phyloP scores from a whole-genome alignment of 1,140 invertebrate genomes.

The Heliconius hermathena region DNA sequence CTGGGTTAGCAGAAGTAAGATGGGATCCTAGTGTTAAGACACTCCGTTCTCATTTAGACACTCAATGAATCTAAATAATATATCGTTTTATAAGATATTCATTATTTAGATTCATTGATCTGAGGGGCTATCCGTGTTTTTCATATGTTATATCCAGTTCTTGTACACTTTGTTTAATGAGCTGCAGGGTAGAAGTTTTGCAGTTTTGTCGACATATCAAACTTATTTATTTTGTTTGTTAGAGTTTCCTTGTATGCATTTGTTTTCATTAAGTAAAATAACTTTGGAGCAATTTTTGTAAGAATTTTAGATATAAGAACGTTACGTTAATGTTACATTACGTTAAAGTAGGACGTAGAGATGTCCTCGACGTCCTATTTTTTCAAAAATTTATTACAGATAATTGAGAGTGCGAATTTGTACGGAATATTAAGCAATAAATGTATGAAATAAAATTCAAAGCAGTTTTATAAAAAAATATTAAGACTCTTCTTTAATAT shows the following conservation, averaged over 20 bases:
- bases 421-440: no score
- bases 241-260: conserved; percentile 5
- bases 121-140: background rate
- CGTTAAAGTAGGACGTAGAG: background rate
- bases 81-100: background rate
- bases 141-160: background rate
- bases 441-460: no score
- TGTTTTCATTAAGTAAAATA: background rate
- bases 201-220: conserved; percentile 37
- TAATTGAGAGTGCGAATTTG: no score
- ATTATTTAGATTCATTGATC: background rate
- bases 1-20: no score
- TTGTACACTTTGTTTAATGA: conserved; percentile 50
- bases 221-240: conserved; percentile 40
- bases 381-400: no score
- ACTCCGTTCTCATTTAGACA: no score
- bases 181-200: conserved; percentile 40
- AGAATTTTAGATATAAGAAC: background rate
- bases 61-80: background rate
- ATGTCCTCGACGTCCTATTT: no score
- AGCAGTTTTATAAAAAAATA: no score
- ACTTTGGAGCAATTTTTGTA: background rate
- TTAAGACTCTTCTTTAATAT: no score
- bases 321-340: background rate
- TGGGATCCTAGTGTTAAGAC: no score